Percentiles rank a stretch among this genome's conserved stretches.
Conservation (phyloP, 2,797 vertebrate species). For the Acipenser oxyrinchus region DNA sequence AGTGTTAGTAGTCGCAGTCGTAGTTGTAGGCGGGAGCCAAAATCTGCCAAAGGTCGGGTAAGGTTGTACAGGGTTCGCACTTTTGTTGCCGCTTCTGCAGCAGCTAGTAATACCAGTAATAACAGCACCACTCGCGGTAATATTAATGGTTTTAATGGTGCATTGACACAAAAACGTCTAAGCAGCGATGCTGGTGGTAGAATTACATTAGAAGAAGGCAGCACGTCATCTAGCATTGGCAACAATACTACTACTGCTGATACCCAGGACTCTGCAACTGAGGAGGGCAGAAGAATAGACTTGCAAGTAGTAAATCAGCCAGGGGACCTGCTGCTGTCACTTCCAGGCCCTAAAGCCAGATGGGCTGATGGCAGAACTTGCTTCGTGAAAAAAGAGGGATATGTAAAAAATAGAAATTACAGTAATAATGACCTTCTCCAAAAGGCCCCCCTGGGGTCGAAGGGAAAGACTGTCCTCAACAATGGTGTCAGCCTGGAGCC, state of each 20-base stretch:
- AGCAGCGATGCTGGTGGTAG: too few species aligned
- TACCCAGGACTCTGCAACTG: too few species aligned
- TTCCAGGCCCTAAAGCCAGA: background rate
- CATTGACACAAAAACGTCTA: background rate
- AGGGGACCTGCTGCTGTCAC: too few species aligned
- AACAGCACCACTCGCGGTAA: slow-evolving; percentile 6
- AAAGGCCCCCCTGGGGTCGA: background rate
- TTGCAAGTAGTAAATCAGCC: too few species aligned
- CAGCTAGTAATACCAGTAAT: slow-evolving; percentile 4
- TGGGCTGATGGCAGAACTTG: slow-evolving; percentile 6
- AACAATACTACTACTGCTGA: too few species aligned
- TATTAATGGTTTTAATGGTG: slow-evolving; percentile 8
- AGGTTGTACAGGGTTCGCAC: slow-evolving; percentile 33
- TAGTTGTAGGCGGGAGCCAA: slow-evolving; percentile 20
- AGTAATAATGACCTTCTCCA: background rate
- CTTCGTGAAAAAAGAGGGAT: background rate
- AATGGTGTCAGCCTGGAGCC: background rate
- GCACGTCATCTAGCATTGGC: too few species aligned
- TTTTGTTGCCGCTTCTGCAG: slow-evolving; percentile 20
- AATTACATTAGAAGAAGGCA: too few species aligned
- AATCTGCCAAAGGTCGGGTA: slow-evolving; percentile 31
- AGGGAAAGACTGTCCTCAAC: slow-evolving; percentile 4
- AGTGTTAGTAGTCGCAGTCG: slow-evolving; percentile 4
- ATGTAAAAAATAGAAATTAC: too few species aligned
- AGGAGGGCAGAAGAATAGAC: too few species aligned